Base-by-base conservation (phyloP, 2,113 vertebrate species). In the Cinclus cinclus region DNA sequence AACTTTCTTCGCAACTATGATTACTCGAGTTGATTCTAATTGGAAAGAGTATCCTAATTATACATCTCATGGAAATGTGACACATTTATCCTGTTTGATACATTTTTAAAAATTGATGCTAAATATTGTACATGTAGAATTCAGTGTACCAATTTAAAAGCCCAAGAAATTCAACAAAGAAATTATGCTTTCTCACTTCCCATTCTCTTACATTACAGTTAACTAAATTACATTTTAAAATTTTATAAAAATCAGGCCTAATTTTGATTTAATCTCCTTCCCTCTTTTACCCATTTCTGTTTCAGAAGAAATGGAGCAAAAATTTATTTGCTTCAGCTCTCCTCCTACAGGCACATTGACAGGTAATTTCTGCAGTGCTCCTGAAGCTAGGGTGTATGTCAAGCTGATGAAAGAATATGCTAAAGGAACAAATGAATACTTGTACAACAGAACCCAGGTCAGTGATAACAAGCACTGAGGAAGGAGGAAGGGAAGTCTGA, bases 231-330 rank as follows among this genome's bases (percentile, higher is more conserved):
- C 20, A 79, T 49, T 56, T 41, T 3, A 55, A 76, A 65, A 13
- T 28, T 47, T 65, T 56, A 47, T 69, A 76, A 76, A 76, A 88
- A 84, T 55, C 13, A 41, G 12, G 44, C 10, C 35, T 59, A 37
- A 82, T 87, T 79, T 87, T 82, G 59, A 84, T 60, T 62, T 83
- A 55, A 65, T 25, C 5, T 69, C 6, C 19, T 44, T 65, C 22
- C 37, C 21, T 42, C 50, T 31, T 87, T 74, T 37, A 67, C 12
- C 23, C 4, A 69, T 6, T 62, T 70, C 23, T 75, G 9, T 75
- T 89, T 89, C 28, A 91, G 60, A n/a, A n/a, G n/a, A n/a, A n/a
- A n/a, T n/a, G n/a, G 19, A 79, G 12, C 25, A 87, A 31, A 76
- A 88, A 64, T 7, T 2, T 79, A 37, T 53, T 70, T 90, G 19